phyloP scores from a whole-genome alignment of 2,797 vertebrate genomes.

The Chelonia mydas region DNA sequence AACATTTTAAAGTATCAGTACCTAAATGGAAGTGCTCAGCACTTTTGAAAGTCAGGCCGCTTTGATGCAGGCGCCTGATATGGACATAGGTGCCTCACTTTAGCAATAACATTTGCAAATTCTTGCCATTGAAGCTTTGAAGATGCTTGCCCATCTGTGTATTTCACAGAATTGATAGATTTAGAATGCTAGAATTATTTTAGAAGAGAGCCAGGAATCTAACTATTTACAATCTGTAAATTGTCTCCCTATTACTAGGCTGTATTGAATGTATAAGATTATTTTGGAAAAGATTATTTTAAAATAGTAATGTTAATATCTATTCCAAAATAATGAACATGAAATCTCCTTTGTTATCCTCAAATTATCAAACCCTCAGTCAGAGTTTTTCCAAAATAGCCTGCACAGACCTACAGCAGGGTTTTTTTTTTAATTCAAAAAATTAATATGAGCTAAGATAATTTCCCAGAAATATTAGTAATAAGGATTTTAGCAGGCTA shows the following conservation, averaged over 20 bases:
- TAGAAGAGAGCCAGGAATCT: not conserved
- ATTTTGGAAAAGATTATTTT: not conserved
- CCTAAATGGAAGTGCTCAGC: not conserved
- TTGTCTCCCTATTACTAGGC: not conserved
- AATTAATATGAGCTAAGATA: not conserved
- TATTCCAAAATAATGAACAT: not conserved
- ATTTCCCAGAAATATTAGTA: not conserved
- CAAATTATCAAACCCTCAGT: not conserved
- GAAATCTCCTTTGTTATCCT: not conserved
- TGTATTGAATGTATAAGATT: not conserved
- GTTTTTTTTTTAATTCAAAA: not conserved
- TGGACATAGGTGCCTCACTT: not conserved
- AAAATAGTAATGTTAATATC: not conserved
- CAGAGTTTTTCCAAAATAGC: not conserved
- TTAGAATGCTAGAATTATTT: not conserved
- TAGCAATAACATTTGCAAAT: not conserved
- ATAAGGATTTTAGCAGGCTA: not conserved
- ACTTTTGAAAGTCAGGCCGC: not conserved
- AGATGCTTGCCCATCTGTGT: not conserved
- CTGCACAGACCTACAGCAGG: too few relatives aligned
- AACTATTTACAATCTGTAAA: not conserved
- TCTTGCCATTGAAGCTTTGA: not conserved
- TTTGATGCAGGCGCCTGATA: not conserved
- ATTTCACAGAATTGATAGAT: not conserved
- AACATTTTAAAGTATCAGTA: not conserved